phyloP scores from a whole-genome alignment of 2,888 invertebrate genomes.

The Axea sp. region DNA sequence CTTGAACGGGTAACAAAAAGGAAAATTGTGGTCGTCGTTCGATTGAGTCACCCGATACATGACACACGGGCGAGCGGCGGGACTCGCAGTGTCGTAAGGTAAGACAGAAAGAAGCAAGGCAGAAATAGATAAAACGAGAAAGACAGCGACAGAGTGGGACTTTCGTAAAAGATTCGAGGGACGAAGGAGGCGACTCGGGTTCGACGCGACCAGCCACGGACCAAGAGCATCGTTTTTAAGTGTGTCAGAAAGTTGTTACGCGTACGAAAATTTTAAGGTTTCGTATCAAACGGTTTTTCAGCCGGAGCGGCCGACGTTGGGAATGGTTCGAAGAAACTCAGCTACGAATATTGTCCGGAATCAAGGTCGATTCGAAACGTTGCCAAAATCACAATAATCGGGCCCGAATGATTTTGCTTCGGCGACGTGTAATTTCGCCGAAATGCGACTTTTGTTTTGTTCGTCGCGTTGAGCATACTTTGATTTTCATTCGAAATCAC shows the following conservation, averaged over 20 bases:
- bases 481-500: no score
- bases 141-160: constrained; percentile 45
- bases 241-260: constrained; percentile 32
- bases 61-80: constrained; percentile 56
- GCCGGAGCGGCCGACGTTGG: no score
- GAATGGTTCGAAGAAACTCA: no score
- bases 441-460: no score
- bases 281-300: no score
- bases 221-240: constrained; percentile 34
- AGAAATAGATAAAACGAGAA: constrained; percentile 54
- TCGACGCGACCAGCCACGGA: constrained; percentile 41
- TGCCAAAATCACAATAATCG: no score
- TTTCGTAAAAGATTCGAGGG: constrained; percentile 59
- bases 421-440: no score
- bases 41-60: constrained; percentile 62
- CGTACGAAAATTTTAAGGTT: constrained; percentile 25
- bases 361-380: no score
- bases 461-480: no score
- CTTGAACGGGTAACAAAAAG: no score
- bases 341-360: no score
- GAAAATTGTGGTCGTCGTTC: constrained; percentile 39
- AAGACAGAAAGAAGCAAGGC: constrained; percentile 58
- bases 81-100: constrained; percentile 58
- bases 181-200: constrained; percentile 44
- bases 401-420: no score